phyloP scores from a whole-genome alignment of 2,888 invertebrate species.

The Drosophila maculinotata region DNA sequence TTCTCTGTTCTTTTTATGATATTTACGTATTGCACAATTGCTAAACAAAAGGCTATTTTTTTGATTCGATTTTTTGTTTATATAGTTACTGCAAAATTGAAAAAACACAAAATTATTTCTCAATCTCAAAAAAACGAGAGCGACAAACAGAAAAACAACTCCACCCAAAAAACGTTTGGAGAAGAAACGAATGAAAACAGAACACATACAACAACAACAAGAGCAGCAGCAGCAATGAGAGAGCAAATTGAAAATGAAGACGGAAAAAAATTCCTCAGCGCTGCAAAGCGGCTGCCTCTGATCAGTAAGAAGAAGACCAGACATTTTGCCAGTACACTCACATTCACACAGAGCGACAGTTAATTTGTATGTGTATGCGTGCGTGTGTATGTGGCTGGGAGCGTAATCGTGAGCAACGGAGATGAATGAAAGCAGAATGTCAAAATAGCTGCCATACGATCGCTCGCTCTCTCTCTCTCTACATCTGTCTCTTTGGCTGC shows the following conservation, averaged over 20 bases:
- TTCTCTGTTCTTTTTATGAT: slow-evolving; percentile 43
- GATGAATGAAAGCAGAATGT: slow-evolving; percentile 79
- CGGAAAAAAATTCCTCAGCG: slow-evolving; percentile 72
- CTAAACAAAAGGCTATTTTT: slow-evolving; percentile 47
- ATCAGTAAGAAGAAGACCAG: slow-evolving; percentile 48
- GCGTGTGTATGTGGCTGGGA: slow-evolving; percentile 43
- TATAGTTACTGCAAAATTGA: slow-evolving; percentile 52
- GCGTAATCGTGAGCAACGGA: slow-evolving; percentile 66
- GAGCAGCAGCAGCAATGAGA: slow-evolving; percentile 39
- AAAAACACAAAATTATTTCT: slow-evolving; percentile 41
- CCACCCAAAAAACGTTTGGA: slow-evolving; percentile 69
- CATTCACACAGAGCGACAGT: slow-evolving; percentile 33
- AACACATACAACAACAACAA: slow-evolving; percentile 49
- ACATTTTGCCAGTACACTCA: slow-evolving; percentile 47
- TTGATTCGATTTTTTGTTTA: slow-evolving; percentile 37
- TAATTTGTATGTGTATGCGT: slow-evolving; percentile 40
- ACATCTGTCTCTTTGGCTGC: slow-evolving; percentile 53
- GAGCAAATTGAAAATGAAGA: slow-evolving; percentile 65
- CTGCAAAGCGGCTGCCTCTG: slow-evolving; percentile 53
- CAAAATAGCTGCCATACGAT: slow-evolving; percentile 65
- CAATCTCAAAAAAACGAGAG: slow-evolving; percentile 37
- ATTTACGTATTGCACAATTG: slow-evolving; percentile 69
- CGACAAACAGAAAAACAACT: slow-evolving; percentile 68
- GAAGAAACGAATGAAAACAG: slow-evolving; percentile 47
- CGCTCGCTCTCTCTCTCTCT: slow-evolving; percentile 24